A percentile compares a stretch with the other conserved stretches of the same genome.
phyloP scores from a whole-genome alignment of 2,888 invertebrate genomes.

The Caenorhabditis parvicauda region DNA sequence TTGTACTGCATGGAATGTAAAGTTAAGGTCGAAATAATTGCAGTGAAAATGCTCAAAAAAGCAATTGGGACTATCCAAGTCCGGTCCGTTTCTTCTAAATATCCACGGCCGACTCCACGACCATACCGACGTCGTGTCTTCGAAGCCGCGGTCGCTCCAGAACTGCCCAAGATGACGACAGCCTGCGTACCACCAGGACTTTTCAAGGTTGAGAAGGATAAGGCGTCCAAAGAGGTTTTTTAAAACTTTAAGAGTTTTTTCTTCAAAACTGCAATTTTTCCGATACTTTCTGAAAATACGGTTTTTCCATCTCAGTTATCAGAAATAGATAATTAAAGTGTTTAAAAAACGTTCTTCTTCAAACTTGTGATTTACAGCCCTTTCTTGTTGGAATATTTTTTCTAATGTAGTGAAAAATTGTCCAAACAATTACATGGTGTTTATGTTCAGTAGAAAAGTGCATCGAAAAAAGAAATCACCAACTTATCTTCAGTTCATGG shows the following conservation, averaged over 20 bases:
- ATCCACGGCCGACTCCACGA: constrained; percentile 52
- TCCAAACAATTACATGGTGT: not conserved
- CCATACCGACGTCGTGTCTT: constrained; percentile 48
- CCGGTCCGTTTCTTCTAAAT: constrained; percentile 53
- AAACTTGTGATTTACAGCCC: not conserved
- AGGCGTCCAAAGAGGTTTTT: constrained; percentile 20
- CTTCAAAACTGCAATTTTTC: too few relatives aligned
- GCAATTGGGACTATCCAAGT: constrained; percentile 13
- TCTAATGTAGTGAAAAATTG: not conserved
- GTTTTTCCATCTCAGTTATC: too few relatives aligned
- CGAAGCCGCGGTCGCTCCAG: constrained; percentile 49
- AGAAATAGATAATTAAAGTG: too few relatives aligned
- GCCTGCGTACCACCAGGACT: constrained; percentile 30
- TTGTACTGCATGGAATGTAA: too few relatives aligned
- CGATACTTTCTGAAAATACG: too few relatives aligned
- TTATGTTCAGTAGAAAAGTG: not conserved
- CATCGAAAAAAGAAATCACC: not conserved
- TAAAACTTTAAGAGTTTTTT: not conserved
- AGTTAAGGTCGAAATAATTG: too few relatives aligned
- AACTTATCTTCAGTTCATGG: constrained; percentile 43
- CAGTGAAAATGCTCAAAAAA: too few relatives aligned
- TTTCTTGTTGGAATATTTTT: not conserved
- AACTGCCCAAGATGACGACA: constrained; percentile 35
- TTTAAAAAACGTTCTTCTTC: too few relatives aligned
- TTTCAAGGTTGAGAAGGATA: constrained; percentile 14